Conservation (phyloP, 1,140 invertebrate genomes). For the Hypsibius dujardini region DNA sequence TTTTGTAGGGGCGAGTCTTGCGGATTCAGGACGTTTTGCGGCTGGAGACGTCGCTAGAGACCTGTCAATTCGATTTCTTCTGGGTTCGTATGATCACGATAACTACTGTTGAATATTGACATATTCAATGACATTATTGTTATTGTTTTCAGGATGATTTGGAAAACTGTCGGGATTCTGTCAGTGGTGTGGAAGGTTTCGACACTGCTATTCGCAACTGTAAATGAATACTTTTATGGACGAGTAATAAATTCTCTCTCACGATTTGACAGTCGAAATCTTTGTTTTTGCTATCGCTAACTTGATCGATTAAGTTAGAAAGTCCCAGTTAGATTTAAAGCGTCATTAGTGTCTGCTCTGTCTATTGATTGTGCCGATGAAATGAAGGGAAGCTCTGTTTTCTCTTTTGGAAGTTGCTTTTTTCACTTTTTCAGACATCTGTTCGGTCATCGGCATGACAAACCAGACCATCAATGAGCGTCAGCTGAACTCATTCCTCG, state of each 20-base stretch:
- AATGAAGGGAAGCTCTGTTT: not conserved
- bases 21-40: slow-evolving; percentile 67
- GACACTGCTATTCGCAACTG: slow-evolving; percentile 86
- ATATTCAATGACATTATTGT: too few relatives aligned
- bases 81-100: slow-evolving; percentile 41
- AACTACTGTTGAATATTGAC: too few relatives aligned
- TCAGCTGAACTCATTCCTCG: slow-evolving; percentile 42
- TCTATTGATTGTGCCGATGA: too few relatives aligned
- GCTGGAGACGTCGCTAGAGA: slow-evolving; percentile 73
- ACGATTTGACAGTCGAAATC: slow-evolving; percentile 21
- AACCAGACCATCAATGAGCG: slow-evolving; percentile 79
- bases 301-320: slow-evolving; percentile 9
- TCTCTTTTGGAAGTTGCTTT: slow-evolving; percentile 12
- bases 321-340: not conserved
- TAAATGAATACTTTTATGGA: slow-evolving; percentile 23
- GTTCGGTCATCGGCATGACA: slow-evolving; percentile 86
- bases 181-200: slow-evolving; percentile 54
- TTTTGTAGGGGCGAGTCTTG: slow-evolving; percentile 55
- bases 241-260: too few relatives aligned
- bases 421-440: slow-evolving; percentile 48
- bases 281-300: slow-evolving; percentile 11
- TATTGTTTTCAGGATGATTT: slow-evolving; percentile 21
- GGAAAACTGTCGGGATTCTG: slow-evolving; percentile 25
- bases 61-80: slow-evolving; percentile 76
- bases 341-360: too few relatives aligned